Percentiles rank a stretch among this genome's conserved stretches.
Evolutionary conservation across 2,888 invertebrate genomes (phyloP).

Genomic region (Isoperla grammatica): DNA sequence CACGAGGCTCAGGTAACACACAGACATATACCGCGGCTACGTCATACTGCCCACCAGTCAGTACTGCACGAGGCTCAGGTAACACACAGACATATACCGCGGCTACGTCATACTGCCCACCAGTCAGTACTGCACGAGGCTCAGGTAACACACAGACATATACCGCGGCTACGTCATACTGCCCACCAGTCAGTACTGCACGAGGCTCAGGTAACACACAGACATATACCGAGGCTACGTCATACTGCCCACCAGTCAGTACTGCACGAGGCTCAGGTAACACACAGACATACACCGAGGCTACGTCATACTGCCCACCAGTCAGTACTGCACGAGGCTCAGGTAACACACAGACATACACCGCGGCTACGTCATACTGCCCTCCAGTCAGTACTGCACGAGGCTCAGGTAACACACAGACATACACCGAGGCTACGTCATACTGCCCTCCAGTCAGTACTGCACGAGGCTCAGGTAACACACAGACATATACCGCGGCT

Average conservation of each 20-base stretch:
- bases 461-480: slow-evolving; percentile 81
- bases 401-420: slow-evolving; percentile 64
- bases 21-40: slow-evolving; percentile 50
- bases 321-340: slow-evolving; percentile 77
- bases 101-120: slow-evolving; percentile 64
- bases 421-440: slow-evolving; percentile 57
- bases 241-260: slow-evolving; percentile 56
- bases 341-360: slow-evolving; percentile 50
- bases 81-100: slow-evolving; percentile 43
- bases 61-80: slow-evolving; percentile 85
- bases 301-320: slow-evolving; percentile 60
- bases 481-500: slow-evolving; percentile 47
- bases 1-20: slow-evolving; percentile 75
- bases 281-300: slow-evolving; percentile 47
- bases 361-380: slow-evolving; percentile 62
- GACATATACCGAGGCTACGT: slow-evolving; percentile 57
- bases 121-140: slow-evolving; percentile 79
- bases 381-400: slow-evolving; percentile 66
- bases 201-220: slow-evolving; percentile 67
- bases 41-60: slow-evolving; percentile 62
- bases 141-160: slow-evolving; percentile 51
- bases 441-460: slow-evolving; percentile 57
- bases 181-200: slow-evolving; percentile 67
- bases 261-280: slow-evolving; percentile 81
- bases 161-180: slow-evolving; percentile 61